Evolutionary conservation across 2,797 vertebrate genomes (phyloP).

Genomic region (Spatula versicolor): DNA sequence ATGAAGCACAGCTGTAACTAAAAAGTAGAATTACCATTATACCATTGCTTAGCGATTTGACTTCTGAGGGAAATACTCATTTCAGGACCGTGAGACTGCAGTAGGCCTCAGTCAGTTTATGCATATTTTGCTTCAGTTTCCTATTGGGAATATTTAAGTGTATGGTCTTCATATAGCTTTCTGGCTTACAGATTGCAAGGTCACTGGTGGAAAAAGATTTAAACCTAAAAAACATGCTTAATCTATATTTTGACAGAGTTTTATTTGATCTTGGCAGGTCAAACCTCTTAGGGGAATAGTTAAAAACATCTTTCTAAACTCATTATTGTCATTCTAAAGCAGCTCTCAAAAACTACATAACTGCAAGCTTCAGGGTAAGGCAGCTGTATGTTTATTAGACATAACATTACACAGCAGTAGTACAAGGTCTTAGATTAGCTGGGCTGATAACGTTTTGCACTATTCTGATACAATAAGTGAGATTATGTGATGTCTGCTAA

Average conservation of each 20-base stretch:
- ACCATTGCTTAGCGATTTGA: slow-evolving; percentile 10
- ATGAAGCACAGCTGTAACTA: slow-evolving; percentile 61
- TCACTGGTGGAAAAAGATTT: slow-evolving; percentile 55
- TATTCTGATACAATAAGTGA: slow-evolving; percentile 46
- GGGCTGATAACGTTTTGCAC: slow-evolving; percentile 61
- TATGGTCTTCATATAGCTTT: slow-evolving; percentile 57
- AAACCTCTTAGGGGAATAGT: slow-evolving; percentile 42
- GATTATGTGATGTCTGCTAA: slow-evolving; percentile 59
- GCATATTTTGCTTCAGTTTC: slow-evolving; percentile 62
- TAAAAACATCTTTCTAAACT: slow-evolving; percentile 75
- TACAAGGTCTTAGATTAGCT: slow-evolving; percentile 37
- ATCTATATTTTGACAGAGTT: slow-evolving; percentile 70
- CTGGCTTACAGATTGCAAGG: slow-evolving; percentile 62
- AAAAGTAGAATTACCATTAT: not conserved
- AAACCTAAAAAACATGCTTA: slow-evolving; percentile 69
- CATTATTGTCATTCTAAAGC: slow-evolving; percentile 54
- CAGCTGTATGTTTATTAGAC: slow-evolving; percentile 17
- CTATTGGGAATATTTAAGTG: slow-evolving; percentile 45
- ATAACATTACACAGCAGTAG: slow-evolving; percentile 15
- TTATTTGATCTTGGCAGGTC: slow-evolving; percentile 75
- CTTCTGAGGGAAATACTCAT: slow-evolving; percentile 64
- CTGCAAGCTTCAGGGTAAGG: slow-evolving; percentile 49
- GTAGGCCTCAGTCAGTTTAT: slow-evolving; percentile 39
- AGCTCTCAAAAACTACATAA: slow-evolving; percentile 50
- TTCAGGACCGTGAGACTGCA: slow-evolving; percentile 65